Conservation (phyloP, 1,140 invertebrate species). For the Caenorhabditis tropicalis region DNA sequence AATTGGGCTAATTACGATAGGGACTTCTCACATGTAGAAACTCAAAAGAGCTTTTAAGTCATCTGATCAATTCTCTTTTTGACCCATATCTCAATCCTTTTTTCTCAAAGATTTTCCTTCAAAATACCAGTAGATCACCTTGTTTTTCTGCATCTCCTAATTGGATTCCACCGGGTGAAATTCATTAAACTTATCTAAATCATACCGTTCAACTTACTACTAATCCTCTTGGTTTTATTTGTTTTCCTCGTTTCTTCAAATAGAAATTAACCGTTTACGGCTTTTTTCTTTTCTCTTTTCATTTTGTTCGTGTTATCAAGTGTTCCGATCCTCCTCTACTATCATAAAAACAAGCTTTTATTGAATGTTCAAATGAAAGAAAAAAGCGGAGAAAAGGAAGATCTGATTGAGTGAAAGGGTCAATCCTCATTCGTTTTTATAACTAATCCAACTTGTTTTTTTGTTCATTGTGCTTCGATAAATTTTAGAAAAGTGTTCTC, state of each 20-base stretch:
- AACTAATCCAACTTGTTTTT: not conserved
- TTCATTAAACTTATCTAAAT: not conserved
- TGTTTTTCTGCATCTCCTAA: not conserved
- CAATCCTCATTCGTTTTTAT: not conserved
- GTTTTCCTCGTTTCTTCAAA: not conserved
- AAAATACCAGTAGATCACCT: too few relatives aligned
- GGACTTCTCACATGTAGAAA: too few relatives aligned
- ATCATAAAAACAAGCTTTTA: constrained; percentile 22
- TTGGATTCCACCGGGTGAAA: not conserved
- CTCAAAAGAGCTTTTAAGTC: too few relatives aligned
- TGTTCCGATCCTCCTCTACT: constrained; percentile 9
- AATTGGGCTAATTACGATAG: too few relatives aligned
- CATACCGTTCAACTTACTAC: not conserved
- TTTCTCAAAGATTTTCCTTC: not conserved
- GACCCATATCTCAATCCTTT: too few relatives aligned
- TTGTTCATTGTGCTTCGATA: not conserved
- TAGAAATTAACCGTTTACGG: not conserved
- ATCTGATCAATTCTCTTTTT: too few relatives aligned
- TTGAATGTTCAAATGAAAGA: not conserved
- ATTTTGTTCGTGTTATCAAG: not conserved
- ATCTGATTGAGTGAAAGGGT: not conserved
- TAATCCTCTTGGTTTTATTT: not conserved
- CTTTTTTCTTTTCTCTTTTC: not conserved
- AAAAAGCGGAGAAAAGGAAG: not conserved
- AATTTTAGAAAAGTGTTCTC: too few relatives aligned